These are phyloP conservation scores for Caenorhabditis sp. DNA, from an alignment of 2,888 invertebrate genomes.

Conservation along the genomic window DNA sequence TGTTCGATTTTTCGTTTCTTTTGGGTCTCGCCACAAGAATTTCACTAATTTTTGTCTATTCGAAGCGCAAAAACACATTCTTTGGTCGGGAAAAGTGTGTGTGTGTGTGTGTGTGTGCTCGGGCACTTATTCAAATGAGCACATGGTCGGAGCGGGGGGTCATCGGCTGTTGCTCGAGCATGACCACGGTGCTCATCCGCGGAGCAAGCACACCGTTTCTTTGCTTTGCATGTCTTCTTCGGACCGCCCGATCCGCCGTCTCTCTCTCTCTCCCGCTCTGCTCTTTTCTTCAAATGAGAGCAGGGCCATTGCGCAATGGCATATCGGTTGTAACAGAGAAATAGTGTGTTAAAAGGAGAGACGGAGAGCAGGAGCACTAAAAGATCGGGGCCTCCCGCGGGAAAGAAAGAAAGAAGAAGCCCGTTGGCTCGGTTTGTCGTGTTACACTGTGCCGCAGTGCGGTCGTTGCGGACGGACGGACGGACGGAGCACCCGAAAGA, in stretches of 20 bases:
- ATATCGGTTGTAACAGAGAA: conserved; percentile 39
- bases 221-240: conserved; percentile 33
- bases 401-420: too few species aligned
- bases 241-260: conserved; percentile 9
- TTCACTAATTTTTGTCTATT: not conserved
- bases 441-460: conserved; percentile 43
- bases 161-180: conserved; percentile 22
- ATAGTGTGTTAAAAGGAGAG: conserved; percentile 15
- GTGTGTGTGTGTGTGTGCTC: conserved; percentile 8
- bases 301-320: conserved; percentile 51
- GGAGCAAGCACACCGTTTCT: conserved; percentile 29
- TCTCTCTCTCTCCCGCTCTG: not conserved
- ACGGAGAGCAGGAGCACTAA: conserved; percentile 33
- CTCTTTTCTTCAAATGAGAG: conserved; percentile 10
- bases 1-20: too few species aligned
- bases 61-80: not conserved
- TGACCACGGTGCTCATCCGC: conserved; percentile 43
- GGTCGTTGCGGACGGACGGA: too few species aligned
- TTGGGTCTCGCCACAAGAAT: not conserved
- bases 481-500: too few species aligned
- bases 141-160: conserved; percentile 6
- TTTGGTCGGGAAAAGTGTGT: not conserved
- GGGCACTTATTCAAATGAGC: conserved; percentile 40
- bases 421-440: too few species aligned
- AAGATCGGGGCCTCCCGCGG: too few species aligned